These are phyloP conservation scores for Andrena praecox DNA, from an alignment of 2,888 invertebrate genomes.

Conservation along the genomic window DNA sequence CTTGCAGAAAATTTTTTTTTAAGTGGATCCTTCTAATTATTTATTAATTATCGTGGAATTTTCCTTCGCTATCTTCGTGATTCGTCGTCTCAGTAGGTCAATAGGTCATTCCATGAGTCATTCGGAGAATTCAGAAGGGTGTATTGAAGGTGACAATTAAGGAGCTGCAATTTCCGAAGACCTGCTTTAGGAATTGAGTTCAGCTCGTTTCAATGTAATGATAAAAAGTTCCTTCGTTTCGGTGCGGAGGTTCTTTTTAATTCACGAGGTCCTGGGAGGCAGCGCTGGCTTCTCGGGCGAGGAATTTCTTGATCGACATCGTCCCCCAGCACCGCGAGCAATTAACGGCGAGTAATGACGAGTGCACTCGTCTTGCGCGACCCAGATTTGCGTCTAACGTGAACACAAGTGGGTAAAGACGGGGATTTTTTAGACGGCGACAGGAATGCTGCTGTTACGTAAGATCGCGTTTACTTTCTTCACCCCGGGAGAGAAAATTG, in stretches of 20 bases:
- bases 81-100: too few relatives aligned
- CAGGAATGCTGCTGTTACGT: background rate
- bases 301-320: slow-evolving; percentile 47
- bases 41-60: background rate
- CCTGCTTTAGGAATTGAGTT: background rate
- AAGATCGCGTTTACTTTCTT: background rate
- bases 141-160: background rate
- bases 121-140: background rate
- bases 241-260: background rate
- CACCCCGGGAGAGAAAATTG: background rate
- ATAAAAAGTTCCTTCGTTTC: background rate
- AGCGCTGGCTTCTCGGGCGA: slow-evolving; percentile 10
- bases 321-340: slow-evolving; percentile 28
- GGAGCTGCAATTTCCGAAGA: background rate
- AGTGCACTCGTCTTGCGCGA: slow-evolving; percentile 22
- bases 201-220: background rate
- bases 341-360: slow-evolving; percentile 49
- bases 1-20: too few relatives aligned
- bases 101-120: too few relatives aligned
- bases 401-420: background rate
- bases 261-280: slow-evolving; percentile 1
- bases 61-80: too few relatives aligned
- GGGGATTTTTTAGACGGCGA: background rate
- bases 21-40: background rate
- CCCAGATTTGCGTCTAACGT: slow-evolving; percentile 2